Base-by-base conservation (phyloP, 37 sponge, comb jelly and placozoan species). In the Halisarca cf. caerulea region DNA sequence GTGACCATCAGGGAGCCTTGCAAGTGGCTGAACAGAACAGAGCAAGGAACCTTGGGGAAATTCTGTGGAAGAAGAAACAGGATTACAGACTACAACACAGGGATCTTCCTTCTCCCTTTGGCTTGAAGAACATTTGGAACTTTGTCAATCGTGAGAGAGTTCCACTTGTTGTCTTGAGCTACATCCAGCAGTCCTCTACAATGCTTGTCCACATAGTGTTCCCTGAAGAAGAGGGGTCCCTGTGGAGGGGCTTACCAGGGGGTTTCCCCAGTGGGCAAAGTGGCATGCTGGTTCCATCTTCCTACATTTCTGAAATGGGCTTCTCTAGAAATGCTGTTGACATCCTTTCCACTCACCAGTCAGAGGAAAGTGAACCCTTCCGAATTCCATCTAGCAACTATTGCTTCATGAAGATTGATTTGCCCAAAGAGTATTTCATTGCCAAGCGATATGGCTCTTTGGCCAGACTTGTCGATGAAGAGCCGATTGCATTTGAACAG, bases 1-100 rank as follows among this genome's bases (percentile, higher is more conserved):
- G 85, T 7, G 71, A 87, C 25, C 77, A 24, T n/a, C 53, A 86
- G 9, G 43, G 59, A 21, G 87, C 93, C 5, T 70, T 92, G 30
- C 20, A 57, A 2, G 44, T 84, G 9, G 93, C 90, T 20, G 93
- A 92, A 57, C 84, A 83, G 54, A 72, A 79, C 78, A 54, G 93
- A 43, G 87, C 90, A 21, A 66, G 93, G 11, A 92, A 90, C 25
- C 82, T 92, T n/a, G 93, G 93, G 2, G 93, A 92, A 44, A 58
- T 89, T 6, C 33, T 92, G 83, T 80, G 88, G 58, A 80, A 83
- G 66, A 80, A 70, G 45, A 88, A 70, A 35, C 38, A 51, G 60
- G 9, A 2, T 41, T 18, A 3, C 25, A 5, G 2, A 21, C 28
- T 27, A 20, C 27, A 21, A 27, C 74, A 23, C 38, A 51, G 15